Base-by-base conservation (phyloP, 2,797 vertebrate genomes). In the Sardinella longiceps region DNA sequence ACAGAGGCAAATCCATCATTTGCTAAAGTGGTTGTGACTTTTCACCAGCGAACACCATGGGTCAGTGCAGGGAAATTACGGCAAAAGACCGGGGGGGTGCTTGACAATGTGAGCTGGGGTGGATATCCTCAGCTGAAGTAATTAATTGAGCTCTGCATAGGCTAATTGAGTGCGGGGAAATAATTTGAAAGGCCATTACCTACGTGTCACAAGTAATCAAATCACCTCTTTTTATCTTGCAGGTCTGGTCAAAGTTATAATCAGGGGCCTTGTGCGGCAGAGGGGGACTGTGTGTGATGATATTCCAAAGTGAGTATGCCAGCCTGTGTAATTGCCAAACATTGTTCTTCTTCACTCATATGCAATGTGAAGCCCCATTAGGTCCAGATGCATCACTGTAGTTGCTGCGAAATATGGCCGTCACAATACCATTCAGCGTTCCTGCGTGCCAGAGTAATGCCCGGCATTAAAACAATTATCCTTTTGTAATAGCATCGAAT, bases 161-260 rank as follows among this genome's bases (percentile, higher is more conserved):
- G 86, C 88, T 91, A 90, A 91, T 81, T 85, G 87, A 91, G 83
- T 87, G 86, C 33, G 84, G 85, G 83, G 84, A 85, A 92, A 90
- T 85, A 70, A 91, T 88, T 87, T 87, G 80, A 90, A 82, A 87
- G 85, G 84, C 87, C 88, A 90, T 91, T 91, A 91, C 51, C 82
- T 90, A 80, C 63, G 77, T 48, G 88, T 91, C 86, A 90, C 82
- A 87, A 74, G 58, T 83, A 88, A 87, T 90, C 88, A 86, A 81
- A 87, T 90, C 88, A 89, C 48, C 81, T 50, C 82, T 85, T 87
- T 82, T 37, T 60, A 82, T 83, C 84, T 82, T 83, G 77, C 83
- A 80, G 80, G 83, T 39, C 80, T 46, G 80, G 70, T 83, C 84
- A 80, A 84, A 77, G 86, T 82, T 80, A 83, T 51, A 81, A 70